Conservation (phyloP, 2,797 vertebrate genomes). For the Anas bahamensis region DNA sequence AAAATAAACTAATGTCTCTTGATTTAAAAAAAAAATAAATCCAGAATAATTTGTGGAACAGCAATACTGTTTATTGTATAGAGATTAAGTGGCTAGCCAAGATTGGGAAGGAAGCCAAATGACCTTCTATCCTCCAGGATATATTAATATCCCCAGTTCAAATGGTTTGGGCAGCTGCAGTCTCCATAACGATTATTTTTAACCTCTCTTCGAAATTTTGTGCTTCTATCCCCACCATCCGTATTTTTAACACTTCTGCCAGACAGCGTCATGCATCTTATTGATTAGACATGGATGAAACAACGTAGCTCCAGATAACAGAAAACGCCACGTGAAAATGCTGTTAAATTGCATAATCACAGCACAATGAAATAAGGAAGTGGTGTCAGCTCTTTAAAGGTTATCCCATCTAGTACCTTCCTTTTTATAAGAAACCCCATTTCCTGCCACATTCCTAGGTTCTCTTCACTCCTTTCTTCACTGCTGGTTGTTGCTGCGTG, state of each 20-base stretch:
- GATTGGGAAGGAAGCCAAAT: conserved; percentile 29
- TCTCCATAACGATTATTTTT: background rate
- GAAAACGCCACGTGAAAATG: background rate
- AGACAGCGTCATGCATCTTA: background rate
- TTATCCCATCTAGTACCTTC: background rate
- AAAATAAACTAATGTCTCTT: background rate
- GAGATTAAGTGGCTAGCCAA: background rate
- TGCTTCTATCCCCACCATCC: background rate
- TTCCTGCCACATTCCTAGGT: background rate
- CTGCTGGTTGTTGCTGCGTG: background rate
- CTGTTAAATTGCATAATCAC: background rate
- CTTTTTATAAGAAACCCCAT: background rate
- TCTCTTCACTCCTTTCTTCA: background rate
- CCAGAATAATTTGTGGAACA: background rate
- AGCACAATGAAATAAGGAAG: background rate
- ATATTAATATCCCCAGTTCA: conserved; percentile 35
- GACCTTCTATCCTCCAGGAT: conserved; percentile 33
- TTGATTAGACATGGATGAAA: background rate
- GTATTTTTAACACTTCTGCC: background rate
- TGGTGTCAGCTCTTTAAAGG: background rate
- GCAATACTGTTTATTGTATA: background rate
- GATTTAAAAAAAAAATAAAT: background rate
- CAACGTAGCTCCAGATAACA: background rate
- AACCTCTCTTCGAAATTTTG: background rate
- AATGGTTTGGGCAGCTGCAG: conserved; percentile 16